These are phyloP conservation scores for Calosoma granatense DNA, from an alignment of 1,140 invertebrate species.

Conservation along the genomic window DNA sequence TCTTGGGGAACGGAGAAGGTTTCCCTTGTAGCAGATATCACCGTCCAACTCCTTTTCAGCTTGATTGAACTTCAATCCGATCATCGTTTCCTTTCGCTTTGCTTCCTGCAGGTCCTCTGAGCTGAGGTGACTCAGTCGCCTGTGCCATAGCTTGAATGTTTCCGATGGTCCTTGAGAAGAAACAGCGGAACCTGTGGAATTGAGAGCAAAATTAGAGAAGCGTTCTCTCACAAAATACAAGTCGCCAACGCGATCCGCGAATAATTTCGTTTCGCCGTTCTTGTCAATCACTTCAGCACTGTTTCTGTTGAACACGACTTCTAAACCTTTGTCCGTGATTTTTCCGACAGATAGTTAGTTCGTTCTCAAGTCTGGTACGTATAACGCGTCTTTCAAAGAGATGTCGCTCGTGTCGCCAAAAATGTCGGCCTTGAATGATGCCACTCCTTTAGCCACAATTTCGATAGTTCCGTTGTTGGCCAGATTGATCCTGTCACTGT, in stretches of 20 bases:
- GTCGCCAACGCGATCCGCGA: conserved; percentile 12
- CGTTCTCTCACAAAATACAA: conserved; percentile 12
- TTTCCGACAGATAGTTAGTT: conserved; percentile 24
- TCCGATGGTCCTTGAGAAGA: background rate
- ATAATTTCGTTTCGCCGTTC: conserved; percentile 10
- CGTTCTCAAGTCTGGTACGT: conserved; percentile 21
- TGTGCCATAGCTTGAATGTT: background rate
- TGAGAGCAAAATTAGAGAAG: background rate
- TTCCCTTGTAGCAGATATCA: conserved; percentile 26
- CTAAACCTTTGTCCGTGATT: conserved; percentile 18
- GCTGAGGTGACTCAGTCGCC: conserved; percentile 11
- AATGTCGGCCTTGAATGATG: conserved; percentile 8
- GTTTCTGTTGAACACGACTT: conserved; percentile 19
- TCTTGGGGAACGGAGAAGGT: conserved; percentile 21
- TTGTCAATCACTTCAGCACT: conserved; percentile 13
- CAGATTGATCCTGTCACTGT: conserved; percentile 12
- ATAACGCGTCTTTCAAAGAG: conserved; percentile 18
- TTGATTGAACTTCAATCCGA: conserved; percentile 13
- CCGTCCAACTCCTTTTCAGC: conserved; percentile 16
- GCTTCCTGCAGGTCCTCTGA: conserved; percentile 9
- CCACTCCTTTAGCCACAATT: conserved; percentile 15
- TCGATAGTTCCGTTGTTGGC: conserved; percentile 15
- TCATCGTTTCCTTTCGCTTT: conserved; percentile 3
- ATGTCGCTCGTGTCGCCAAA: conserved; percentile 12
- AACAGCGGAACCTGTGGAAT: background rate